Conservation (phyloP, 2,797 vertebrate species). For the Ciconia nigra region DNA sequence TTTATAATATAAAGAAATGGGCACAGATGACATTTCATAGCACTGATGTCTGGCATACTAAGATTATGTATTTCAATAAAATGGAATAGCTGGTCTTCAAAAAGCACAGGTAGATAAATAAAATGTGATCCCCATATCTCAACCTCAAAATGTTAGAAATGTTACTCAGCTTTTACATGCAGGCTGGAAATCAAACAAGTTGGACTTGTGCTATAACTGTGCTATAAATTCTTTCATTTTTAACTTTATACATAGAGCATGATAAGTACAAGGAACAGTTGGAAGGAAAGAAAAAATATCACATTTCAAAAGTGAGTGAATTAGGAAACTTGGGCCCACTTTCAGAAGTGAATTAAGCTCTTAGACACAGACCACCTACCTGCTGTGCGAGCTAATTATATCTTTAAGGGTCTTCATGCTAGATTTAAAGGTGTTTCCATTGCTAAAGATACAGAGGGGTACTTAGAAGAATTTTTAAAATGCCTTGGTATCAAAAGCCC, state of each 20-base stretch:
- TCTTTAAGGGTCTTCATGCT: not conserved
- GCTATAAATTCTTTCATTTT: conserved; percentile 42
- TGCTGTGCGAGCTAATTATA: not conserved
- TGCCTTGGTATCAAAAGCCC: not conserved
- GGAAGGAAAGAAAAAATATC: not conserved
- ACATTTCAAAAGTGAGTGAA: not conserved
- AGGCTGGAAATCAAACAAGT: conserved; percentile 38
- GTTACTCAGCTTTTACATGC: conserved; percentile 13
- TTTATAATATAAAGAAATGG: not conserved
- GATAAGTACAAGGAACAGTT: not conserved
- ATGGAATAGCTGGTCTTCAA: conserved; percentile 14
- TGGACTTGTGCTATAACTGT: not conserved
- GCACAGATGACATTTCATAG: conserved; percentile 38
- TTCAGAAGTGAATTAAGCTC: not conserved
- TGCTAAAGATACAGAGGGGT: not conserved
- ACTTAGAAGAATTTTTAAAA: not conserved
- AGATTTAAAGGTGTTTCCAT: not conserved
- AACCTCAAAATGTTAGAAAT: not conserved
- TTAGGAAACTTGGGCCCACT: not conserved
- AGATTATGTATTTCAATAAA: conserved; percentile 26
- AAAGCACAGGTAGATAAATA: conserved; percentile 32
- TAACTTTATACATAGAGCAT: not conserved
- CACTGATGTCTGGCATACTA: conserved; percentile 8
- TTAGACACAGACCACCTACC: not conserved
- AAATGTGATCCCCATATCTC: conserved; percentile 1